Evolutionary conservation across 2,888 invertebrate genomes (phyloP), one percentile per base, ranked within the genome.

Genomic region (Campoplex nolae): DNA sequence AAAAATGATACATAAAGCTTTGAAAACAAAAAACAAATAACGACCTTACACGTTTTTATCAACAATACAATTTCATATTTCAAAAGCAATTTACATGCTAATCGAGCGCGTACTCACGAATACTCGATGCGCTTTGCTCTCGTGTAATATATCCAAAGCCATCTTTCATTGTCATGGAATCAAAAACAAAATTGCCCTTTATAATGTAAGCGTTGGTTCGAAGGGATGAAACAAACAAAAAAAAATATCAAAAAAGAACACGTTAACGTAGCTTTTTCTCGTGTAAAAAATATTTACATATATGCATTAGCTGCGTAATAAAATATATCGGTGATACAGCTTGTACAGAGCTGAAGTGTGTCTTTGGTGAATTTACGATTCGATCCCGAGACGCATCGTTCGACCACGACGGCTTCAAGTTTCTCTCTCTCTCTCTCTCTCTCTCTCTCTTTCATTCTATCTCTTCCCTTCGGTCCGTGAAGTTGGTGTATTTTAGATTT

Each of bases 81-180:
- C 4, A 23, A 28, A 68, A 35, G 73, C 58, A 83, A 85, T 83
- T 85, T 75, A 56, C 83, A 86, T 86, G 86, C 70, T 83, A 79
- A 86, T 74, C 75, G 42, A 71, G 68, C 35, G 7, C 62, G 28
- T 18, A 56, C 38, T 32, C 58, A 45, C 67, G n/a, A 28, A 75
- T 82, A 77, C 77, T 73, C 67, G 56, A 74, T 77, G 42, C 78
- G 51, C 45, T 35, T 45, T 82, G 54, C 28, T 85, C 70, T 70
- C 67, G 51, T 81, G 56, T 51, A 71, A 67, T 68, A 74, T 23
- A 23, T 23, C 23, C 23, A 23, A 23, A 16, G 48, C n/a, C 28
- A 70, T 68, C 48, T 67, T 77, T 18, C 32, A 32, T 48, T 32
- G 48, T 32, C 54, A 62, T 32, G 32, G 48, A 67, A 32, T 48